Percentiles rank a stretch among this genome's conserved stretches.
Conservation (phyloP, 2,888 invertebrate genomes). For the Steinernema scapterisci region DNA sequence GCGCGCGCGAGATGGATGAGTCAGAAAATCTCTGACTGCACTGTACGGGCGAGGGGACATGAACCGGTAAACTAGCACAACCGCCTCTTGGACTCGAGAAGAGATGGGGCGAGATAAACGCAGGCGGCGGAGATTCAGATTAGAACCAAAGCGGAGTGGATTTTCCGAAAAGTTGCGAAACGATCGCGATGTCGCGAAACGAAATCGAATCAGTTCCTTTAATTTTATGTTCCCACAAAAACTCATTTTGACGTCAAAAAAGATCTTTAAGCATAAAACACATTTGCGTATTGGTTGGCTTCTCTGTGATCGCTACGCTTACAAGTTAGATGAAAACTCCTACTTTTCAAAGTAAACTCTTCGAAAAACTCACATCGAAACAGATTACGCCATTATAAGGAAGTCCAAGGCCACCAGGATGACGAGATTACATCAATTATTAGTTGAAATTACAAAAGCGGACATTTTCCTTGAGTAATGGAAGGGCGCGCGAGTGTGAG, state of each 20-base stretch:
- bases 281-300: too few species aligned
- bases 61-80: constrained; percentile 9
- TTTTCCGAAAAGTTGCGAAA: not conserved
- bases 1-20: constrained; percentile 22
- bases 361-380: too few species aligned
- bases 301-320: too few species aligned
- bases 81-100: not conserved
- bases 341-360: too few species aligned
- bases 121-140: not conserved
- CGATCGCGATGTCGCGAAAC: not conserved
- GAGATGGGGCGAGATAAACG: not conserved
- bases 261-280: too few species aligned
- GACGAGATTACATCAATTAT: not conserved
- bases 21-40: constrained; percentile 11
- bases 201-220: too few species aligned
- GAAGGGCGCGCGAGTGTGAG: constrained; percentile 2
- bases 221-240: too few species aligned
- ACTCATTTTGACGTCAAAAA: too few species aligned
- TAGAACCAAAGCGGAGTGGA: not conserved
- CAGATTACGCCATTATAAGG: too few species aligned
- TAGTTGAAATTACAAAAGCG: constrained; percentile 1
- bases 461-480: not conserved
- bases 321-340: too few species aligned
- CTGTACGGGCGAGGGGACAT: constrained; percentile 2
- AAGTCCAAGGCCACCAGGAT: constrained; percentile 9